phyloP scores from a whole-genome alignment of 2,888 invertebrate species.

The Pseudococcus jackbeardsleyi region DNA sequence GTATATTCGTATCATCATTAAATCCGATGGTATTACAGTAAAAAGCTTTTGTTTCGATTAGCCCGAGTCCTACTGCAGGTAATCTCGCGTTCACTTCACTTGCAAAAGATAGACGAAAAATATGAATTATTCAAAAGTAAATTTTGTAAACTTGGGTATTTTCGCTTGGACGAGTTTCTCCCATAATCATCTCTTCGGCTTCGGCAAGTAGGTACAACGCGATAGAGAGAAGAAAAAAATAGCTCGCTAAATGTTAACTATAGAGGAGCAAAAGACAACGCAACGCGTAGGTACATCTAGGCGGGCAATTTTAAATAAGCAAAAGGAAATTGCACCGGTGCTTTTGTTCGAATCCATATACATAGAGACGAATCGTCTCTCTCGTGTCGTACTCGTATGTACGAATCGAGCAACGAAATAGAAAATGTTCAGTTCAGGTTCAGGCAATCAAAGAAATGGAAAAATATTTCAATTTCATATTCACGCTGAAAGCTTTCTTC shows the following conservation, averaged over 20 bases:
- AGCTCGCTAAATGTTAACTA: background rate
- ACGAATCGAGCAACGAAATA: background rate
- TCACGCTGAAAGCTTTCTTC: slow-evolving; percentile 11
- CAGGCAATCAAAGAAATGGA: slow-evolving; percentile 14
- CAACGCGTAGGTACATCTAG: background rate
- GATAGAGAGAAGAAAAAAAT: background rate
- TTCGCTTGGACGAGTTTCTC: slow-evolving; percentile 17
- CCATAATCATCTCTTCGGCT: background rate
- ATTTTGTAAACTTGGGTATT: slow-evolving; percentile 24
- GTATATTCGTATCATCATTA: too few species aligned
- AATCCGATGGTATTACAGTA: background rate
- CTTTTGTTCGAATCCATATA: background rate
- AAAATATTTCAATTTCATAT: slow-evolving; percentile 28
- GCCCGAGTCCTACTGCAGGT: background rate
- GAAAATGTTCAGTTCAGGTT: slow-evolving; percentile 8
- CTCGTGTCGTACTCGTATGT: background rate
- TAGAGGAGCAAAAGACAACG: background rate
- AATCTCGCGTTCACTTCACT: background rate
- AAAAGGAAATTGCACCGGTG: background rate
- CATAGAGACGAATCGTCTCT: background rate
- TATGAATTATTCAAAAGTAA: slow-evolving; percentile 38
- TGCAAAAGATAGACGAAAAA: background rate
- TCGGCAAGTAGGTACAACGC: background rate
- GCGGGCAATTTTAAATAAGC: slow-evolving; percentile 8
- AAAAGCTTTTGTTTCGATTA: slow-evolving; percentile 39